These are phyloP conservation scores for Oreocharis arfaki DNA, from an alignment of 2,113 vertebrate species.

Conservation along the genomic window DNA sequence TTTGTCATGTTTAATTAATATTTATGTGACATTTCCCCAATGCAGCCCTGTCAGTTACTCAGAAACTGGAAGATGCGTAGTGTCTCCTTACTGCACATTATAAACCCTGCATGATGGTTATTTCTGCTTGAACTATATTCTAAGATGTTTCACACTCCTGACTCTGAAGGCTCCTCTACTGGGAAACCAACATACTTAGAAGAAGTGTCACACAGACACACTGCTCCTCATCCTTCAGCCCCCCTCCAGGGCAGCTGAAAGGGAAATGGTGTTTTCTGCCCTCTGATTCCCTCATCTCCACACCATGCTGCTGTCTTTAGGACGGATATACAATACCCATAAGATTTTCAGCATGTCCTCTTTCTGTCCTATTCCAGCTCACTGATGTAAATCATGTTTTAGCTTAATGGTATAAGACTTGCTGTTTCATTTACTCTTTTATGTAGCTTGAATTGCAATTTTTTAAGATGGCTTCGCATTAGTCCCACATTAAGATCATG, in stretches of 20 bases:
- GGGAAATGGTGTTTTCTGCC: background rate
- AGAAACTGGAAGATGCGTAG: background rate
- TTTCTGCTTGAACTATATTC: background rate
- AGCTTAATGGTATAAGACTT: background rate
- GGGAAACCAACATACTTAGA: background rate
- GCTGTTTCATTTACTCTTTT: background rate
- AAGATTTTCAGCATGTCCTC: background rate
- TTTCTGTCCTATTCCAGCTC: background rate
- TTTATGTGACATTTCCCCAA: background rate
- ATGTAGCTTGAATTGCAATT: background rate
- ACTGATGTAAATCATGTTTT: background rate
- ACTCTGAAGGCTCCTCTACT: background rate
- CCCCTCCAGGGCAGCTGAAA: background rate
- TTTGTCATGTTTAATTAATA: background rate
- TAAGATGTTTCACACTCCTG: background rate
- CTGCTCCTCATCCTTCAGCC: background rate
- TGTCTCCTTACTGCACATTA: background rate
- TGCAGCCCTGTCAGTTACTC: background rate
- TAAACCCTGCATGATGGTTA: background rate
- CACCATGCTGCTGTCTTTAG: background rate
- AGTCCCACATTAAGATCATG: background rate
- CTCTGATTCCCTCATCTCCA: background rate
- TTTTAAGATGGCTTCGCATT: background rate
- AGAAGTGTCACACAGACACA: fast-evolving
- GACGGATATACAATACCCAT: background rate